Evolutionary conservation across 1,140 invertebrate genomes (phyloP).

Genomic region (Stenopsyche tienmushanensis): DNA sequence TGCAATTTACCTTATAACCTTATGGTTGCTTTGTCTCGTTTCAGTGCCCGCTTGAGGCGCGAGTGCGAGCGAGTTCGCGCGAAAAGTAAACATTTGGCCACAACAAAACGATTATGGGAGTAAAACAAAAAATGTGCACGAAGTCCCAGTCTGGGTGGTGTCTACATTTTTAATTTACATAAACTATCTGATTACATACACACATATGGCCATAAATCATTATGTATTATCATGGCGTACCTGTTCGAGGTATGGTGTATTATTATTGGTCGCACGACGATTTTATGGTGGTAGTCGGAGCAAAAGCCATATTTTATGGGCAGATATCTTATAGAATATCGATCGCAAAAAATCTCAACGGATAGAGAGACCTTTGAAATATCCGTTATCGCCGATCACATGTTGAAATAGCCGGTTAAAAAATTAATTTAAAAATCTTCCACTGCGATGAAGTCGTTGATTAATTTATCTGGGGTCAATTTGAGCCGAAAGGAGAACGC

Average conservation of each 20-base stretch:
- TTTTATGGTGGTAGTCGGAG: no score
- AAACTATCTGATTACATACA: slow-evolving; percentile 16
- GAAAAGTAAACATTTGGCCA: slow-evolving; percentile 38
- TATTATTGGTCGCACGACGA: neutral
- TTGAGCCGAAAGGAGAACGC: no score
- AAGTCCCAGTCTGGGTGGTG: slow-evolving; percentile 6
- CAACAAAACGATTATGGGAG: slow-evolving; percentile 35
- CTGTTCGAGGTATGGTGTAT: neutral
- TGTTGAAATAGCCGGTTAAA: no score
- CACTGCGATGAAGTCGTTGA: no score
- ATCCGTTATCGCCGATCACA: neutral
- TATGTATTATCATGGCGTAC: neutral
- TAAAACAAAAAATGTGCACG: slow-evolving; percentile 20
- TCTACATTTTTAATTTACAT: slow-evolving; percentile 22
- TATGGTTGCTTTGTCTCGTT: slow-evolving; percentile 2
- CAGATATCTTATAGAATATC: neutral
- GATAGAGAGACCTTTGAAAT: neutral
- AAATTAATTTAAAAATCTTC: no score
- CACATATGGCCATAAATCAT: neutral
- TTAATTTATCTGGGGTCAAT: no score
- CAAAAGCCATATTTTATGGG: no score
- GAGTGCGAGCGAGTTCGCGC: slow-evolving; percentile 20
- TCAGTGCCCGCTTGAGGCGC: neutral
- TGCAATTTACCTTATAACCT: slow-evolving; percentile 28
- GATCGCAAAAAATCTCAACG: neutral